Evolutionary conservation across 2,113 vertebrate species (phyloP).

Genomic region (Cyanoderma ruficeps): DNA sequence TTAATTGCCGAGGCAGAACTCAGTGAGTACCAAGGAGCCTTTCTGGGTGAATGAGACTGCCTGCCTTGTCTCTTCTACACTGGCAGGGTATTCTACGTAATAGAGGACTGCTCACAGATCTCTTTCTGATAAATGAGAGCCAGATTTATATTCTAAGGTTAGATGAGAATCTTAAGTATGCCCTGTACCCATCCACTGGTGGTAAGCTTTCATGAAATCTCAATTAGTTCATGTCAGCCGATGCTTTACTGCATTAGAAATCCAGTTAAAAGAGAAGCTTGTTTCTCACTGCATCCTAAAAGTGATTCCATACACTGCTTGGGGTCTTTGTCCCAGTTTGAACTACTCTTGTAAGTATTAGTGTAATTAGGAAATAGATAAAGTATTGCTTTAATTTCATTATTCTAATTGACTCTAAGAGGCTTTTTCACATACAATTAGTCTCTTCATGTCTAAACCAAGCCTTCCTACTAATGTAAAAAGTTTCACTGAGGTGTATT

Average conservation of each 20-base stretch:
- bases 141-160: background rate
- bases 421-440: background rate
- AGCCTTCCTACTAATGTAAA: background rate
- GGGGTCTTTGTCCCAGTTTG: background rate
- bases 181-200: background rate
- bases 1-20: background rate
- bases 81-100: background rate
- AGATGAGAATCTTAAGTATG: background rate
- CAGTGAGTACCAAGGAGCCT: background rate
- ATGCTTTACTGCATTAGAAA: slow-evolving; percentile 8
- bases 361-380: background rate
- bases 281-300: background rate
- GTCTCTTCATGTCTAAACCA: background rate
- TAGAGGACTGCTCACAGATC: background rate
- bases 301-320: background rate
- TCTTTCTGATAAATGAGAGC: background rate
- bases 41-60: background rate
- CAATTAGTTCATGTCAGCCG: background rate
- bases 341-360: background rate
- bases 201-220: slow-evolving; percentile 3
- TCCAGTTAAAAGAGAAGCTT: background rate
- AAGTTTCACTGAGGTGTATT: background rate
- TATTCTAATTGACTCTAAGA: slow-evolving; percentile 20
- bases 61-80: background rate
- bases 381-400: slow-evolving; percentile 15